phyloP scores from a whole-genome alignment of 64 coral and sea anemone species.

The Stylophora pistillata region DNA sequence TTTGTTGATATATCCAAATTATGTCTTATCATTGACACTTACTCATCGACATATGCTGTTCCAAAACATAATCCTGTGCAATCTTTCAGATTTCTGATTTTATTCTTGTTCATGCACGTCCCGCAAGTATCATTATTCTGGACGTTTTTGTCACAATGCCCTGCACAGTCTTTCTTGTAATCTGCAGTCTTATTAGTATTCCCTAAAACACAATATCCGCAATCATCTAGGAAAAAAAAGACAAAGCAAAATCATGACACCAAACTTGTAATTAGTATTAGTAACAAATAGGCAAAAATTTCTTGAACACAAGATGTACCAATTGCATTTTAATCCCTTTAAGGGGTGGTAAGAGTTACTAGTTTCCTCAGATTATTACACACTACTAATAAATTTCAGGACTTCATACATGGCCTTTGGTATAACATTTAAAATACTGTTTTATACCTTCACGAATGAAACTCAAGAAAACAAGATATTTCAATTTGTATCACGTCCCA shows the following conservation, averaged over 20 bases:
- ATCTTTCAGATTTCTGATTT: conserved; percentile 57
- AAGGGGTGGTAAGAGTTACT: not conserved
- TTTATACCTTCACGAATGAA: not conserved
- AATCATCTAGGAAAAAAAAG: conserved; percentile 55
- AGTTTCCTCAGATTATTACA: too few species aligned
- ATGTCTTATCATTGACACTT: not conserved
- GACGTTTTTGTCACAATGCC: conserved; percentile 43
- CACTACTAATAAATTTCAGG: too few species aligned
- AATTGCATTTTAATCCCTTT: not conserved
- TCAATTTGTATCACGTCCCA: not conserved
- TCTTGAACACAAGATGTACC: not conserved
- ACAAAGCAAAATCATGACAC: not conserved
- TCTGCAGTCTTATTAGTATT: conserved; percentile 41
- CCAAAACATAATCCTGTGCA: conserved; percentile 71
- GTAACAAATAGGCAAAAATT: not conserved
- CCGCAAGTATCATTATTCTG: conserved; percentile 23
- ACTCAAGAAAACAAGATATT: not conserved
- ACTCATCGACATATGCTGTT: conserved; percentile 52
- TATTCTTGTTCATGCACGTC: conserved; percentile 20
- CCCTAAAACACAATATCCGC: conserved; percentile 66
- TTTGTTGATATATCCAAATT: too few species aligned
- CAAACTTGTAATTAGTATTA: not conserved
- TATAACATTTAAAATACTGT: not conserved
- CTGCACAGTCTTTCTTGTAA: conserved; percentile 61
- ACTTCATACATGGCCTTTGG: too few species aligned